Base-by-base conservation (phyloP, 2,113 vertebrate species). In the Protobothrops flavoviridis region DNA sequence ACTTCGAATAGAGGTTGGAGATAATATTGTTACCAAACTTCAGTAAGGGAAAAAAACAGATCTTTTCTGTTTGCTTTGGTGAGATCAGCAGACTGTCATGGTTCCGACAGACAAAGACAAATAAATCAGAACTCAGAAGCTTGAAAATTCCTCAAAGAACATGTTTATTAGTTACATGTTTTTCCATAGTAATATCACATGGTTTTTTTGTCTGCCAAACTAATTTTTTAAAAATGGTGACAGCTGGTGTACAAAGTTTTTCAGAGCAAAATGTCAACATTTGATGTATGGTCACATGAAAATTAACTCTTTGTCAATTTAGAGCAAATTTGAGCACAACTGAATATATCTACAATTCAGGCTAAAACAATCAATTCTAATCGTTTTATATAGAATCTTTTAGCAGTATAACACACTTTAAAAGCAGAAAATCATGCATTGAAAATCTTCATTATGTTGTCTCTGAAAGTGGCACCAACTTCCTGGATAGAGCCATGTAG, bases 121-220 rank as follows among this genome's bases (percentile, higher is more conserved):
- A 50, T 50, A 50, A 50, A 50, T 50, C 48, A 50, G 48, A 50
- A 50, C 48, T 50, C 48, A 8, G 48, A 50, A 8, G 48, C 48
- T 50, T 50, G 48, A 50, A 50, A 50, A 50, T 50, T 50, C 48
- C 8, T 50, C 8, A 50, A 50, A 50, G 48, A 50, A 50, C 48
- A 50, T 50, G 8, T 50, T 50, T 50, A 50, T 50, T 50, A 50
- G 48, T 50, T 50, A 50, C 48, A 50, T 50, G 48, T 50, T 95
- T 93, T 93, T 91, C 85, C 93, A 64, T 56, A 90, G 55, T 86
- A 87, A 94, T 56, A 90, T 95, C 89, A 92, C 39, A 89, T 17
- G 45, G 56, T 92, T 93, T 96, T 61, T 33, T 89, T 94, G 92
- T 24, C 91, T 95, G 93, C 55, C 57, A 53, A 64, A 48, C 85